Evolutionary conservation across 2,797 vertebrate genomes (phyloP), one percentile per base, ranked within the genome.

Genomic region (Acipenser transmontanus): DNA sequence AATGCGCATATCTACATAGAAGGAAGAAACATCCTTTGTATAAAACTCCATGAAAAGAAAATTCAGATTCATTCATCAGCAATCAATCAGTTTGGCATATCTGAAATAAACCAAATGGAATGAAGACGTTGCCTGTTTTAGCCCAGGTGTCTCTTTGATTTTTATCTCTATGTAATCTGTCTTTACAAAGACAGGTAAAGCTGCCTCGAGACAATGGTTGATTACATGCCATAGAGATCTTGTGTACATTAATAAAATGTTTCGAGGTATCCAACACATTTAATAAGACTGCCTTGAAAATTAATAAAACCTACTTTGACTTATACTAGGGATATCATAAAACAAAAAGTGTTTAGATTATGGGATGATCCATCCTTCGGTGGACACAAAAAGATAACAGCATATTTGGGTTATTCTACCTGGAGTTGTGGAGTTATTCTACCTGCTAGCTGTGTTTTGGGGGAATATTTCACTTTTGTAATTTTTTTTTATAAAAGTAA

Each of bases 81-180:
- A 73, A 84, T 85, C 77, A 77, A 81, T 85, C 85, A 82, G 73
- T 34, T 14, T 77, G 80, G 82, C 82, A 78, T 65, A 72, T 59
- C 66, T 76, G 72, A 76, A 81, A 79, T 65, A 73, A 75, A 80
- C 71, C 67, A 69, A 77, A 67, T 66, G 71, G 72, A 82, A 74
- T 76, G 72, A 79, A 76, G 69, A 79, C 61, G 54, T 49, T 8
- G 67, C 60, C 70, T 65, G 78, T 76, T 81, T 68, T 47, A 77
- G 77, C 63, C 71, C 75, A 79, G 76, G 71, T 79, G 80, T 77
- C 77, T 78, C 76, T 67, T 69, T 63, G 57, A 69, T 64, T 62
- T 51, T 64, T 64, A 65, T 72, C 68, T 65, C 47, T 17, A 13
- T 34, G 61, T 72, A 64, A 67, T 72, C 62, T 62, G 65, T 61